Conservation (phyloP, 2,888 invertebrate genomes). For the Enchytraeus crypticus region DNA sequence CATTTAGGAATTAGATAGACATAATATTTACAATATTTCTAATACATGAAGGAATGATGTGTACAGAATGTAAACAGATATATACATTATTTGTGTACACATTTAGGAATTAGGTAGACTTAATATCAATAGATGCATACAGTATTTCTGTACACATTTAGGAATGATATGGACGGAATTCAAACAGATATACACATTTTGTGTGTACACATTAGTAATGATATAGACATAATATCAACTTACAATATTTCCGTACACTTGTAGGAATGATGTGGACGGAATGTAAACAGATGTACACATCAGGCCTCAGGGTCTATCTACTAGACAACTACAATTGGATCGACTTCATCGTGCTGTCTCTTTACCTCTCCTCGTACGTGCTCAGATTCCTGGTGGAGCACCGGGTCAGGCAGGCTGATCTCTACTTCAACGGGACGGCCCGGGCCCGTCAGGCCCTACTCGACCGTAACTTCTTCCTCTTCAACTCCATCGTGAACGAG, state of each 20-base stretch:
- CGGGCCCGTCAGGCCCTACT: slow-evolving; percentile 33
- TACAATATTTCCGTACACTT: neutral
- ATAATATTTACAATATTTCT: neutral
- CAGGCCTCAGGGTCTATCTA: slow-evolving; percentile 42
- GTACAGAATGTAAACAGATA: slow-evolving; percentile 49
- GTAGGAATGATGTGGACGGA: slow-evolving; percentile 47
- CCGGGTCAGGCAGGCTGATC: slow-evolving; percentile 41
- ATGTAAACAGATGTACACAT: slow-evolving; percentile 47
- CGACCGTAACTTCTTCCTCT: slow-evolving; percentile 10
- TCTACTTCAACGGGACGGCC: slow-evolving; percentile 34
- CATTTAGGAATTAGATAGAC: neutral
- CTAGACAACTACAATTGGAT: slow-evolving; percentile 47
- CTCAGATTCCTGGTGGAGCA: slow-evolving; percentile 46
- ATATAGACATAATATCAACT: neutral
- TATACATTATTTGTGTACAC: too few relatives aligned
- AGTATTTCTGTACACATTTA: too few relatives aligned
- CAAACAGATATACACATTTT: slow-evolving; percentile 44
- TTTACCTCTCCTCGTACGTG: slow-evolving; percentile 48
- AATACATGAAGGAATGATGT: slow-evolving; percentile 38
- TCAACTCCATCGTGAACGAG: slow-evolving; percentile 12
- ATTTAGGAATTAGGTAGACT: too few relatives aligned
- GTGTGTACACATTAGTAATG: neutral
- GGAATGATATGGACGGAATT: slow-evolving; percentile 47
- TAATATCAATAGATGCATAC: too few relatives aligned
- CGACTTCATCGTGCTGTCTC: slow-evolving; percentile 45